A percentile compares a stretch with the other conserved stretches of the same genome.
These are phyloP conservation scores for Stenolophus ochropezus DNA, from an alignment of 2,888 invertebrate genomes.

Conservation along the genomic window DNA sequence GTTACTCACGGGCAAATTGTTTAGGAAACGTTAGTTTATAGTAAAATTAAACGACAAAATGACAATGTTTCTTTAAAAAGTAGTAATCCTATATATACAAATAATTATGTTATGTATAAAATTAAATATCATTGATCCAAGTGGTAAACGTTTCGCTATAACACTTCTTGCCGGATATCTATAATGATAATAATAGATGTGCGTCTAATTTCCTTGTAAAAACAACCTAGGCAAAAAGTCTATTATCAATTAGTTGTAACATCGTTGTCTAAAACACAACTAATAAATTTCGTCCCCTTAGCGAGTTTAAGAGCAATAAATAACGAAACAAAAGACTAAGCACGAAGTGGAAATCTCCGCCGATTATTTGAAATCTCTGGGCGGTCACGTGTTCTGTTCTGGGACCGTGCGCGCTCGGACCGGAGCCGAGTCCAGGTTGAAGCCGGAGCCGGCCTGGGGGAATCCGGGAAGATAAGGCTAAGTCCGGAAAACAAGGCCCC, in stretches of 20 bases:
- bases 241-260: slow-evolving; percentile 18
- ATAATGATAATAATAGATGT: neutral
- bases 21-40: too few relatives aligned
- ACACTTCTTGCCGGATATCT: too few relatives aligned
- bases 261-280: slow-evolving; percentile 2
- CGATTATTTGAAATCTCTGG: slow-evolving; percentile 43
- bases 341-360: slow-evolving; percentile 43
- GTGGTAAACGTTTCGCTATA: too few relatives aligned
- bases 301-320: slow-evolving; percentile 41
- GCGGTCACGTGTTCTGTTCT: slow-evolving; percentile 40
- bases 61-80: too few relatives aligned
- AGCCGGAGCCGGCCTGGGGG: neutral
- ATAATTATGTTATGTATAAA: too few relatives aligned
- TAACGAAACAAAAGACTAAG: slow-evolving; percentile 47
- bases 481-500: slow-evolving; percentile 37
- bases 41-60: too few relatives aligned
- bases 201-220: neutral
- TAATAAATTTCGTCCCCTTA: slow-evolving; percentile 4
- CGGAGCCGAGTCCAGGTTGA: neutral
- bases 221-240: neutral
- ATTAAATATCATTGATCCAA: too few relatives aligned
- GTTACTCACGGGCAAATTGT: too few relatives aligned
- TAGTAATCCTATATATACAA: too few relatives aligned
- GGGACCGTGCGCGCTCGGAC: neutral
- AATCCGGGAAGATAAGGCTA: slow-evolving; percentile 27